Percentiles rank a stretch among this genome's conserved stretches.
Evolutionary conservation across 2,888 invertebrate genomes (phyloP).

Genomic region (Drosophila anomelani): DNA sequence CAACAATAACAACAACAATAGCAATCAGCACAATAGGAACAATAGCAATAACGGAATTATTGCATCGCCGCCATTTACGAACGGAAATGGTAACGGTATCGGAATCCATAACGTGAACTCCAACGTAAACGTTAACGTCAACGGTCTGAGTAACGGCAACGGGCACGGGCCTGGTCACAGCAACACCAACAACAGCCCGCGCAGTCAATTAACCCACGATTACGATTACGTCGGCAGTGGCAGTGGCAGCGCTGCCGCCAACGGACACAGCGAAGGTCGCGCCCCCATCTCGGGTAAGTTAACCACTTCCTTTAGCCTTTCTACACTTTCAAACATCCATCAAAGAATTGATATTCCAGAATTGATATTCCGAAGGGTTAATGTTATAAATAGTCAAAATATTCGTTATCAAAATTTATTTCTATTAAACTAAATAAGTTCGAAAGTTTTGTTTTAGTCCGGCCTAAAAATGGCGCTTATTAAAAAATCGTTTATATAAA

Average conservation of each 20-base stretch:
- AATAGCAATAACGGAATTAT: constrained; percentile 51
- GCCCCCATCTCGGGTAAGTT: constrained; percentile 70
- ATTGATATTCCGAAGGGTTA: too few species aligned
- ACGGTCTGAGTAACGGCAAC: constrained; percentile 20
- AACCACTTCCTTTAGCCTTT: not conserved
- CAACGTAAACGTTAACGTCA: constrained; percentile 22
- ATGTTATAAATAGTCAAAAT: too few species aligned
- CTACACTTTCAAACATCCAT: not conserved
- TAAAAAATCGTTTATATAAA: too few species aligned
- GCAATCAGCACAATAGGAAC: constrained; percentile 71
- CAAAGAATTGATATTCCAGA: constrained; percentile 9
- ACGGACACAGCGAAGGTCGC: constrained; percentile 71
- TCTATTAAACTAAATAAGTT: too few species aligned
- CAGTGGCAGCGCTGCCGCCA: constrained; percentile 41
- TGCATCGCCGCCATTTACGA: constrained; percentile 41
- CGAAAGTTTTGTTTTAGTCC: too few species aligned
- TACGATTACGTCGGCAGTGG: constrained; percentile 57
- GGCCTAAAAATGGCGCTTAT: too few species aligned
- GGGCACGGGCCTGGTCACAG: constrained; percentile 42
- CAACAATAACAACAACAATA: constrained; percentile 61
- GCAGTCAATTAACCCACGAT: constrained; percentile 50
- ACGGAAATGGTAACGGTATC: constrained; percentile 43
- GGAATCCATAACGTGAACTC: constrained; percentile 37
- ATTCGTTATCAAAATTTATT: too few species aligned
- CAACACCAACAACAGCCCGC: constrained; percentile 52